Conservation (phyloP, 2,113 vertebrate species). For the Vireo altiloquus region DNA sequence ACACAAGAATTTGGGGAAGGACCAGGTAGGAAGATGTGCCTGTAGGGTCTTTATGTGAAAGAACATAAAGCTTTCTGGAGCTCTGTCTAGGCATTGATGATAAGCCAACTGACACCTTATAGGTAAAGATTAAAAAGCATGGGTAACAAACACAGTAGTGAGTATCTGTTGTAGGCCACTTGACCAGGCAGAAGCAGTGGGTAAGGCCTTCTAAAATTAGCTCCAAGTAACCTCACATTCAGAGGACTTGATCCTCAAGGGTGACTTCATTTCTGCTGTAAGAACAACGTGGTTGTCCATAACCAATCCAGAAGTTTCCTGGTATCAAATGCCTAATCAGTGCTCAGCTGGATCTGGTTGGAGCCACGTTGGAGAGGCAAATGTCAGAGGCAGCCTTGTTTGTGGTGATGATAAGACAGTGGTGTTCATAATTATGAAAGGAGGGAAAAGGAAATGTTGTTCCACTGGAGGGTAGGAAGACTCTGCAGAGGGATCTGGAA, state of each 20-base stretch:
- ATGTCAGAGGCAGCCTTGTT: background rate
- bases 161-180: background rate
- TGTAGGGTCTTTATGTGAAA: background rate
- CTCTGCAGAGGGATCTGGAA: background rate
- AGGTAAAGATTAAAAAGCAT: background rate
- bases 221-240: background rate
- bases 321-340: background rate
- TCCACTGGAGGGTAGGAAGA: background rate
- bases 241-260: background rate
- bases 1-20: background rate
- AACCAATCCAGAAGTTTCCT: background rate
- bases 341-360: background rate
- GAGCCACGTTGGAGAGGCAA: background rate
- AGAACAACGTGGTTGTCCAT: background rate
- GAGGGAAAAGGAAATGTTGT: background rate
- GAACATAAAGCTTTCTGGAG: background rate
- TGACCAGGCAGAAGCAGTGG: background rate
- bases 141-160: fast-evolving
- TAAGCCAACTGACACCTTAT: background rate
- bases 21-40: no score
- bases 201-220: background rate
- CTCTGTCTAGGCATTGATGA: background rate
- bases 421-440: background rate
- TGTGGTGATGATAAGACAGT: background rate
- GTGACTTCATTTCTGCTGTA: background rate